phyloP scores from a whole-genome alignment of 1,140 invertebrate species.

The Thereuonema tuberculata region DNA sequence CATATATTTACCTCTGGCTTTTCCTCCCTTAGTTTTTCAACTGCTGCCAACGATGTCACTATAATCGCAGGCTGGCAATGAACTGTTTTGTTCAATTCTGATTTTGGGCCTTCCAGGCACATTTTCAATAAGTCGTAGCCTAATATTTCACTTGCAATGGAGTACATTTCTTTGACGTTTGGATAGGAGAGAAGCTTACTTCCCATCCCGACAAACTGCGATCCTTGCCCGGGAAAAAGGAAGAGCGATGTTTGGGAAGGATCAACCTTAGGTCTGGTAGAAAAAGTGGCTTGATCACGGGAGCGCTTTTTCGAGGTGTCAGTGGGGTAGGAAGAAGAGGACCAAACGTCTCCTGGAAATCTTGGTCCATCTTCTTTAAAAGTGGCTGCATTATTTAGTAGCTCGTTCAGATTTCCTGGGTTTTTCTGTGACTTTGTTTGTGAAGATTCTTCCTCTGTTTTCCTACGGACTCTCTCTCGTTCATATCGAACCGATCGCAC shows the following conservation, averaged over 20 bases:
- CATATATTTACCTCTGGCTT: slow-evolving; percentile 25
- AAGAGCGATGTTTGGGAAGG: slow-evolving; percentile 55
- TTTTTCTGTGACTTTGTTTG: too few relatives aligned
- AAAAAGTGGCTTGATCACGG: slow-evolving; percentile 18
- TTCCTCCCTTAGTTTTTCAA: slow-evolving; percentile 50
- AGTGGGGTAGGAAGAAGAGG: slow-evolving; percentile 1
- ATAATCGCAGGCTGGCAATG: slow-evolving; percentile 79
- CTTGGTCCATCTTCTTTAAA: not conserved
- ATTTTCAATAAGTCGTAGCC: slow-evolving; percentile 74
- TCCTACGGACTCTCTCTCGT: too few relatives aligned
- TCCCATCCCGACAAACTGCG: slow-evolving; percentile 60
- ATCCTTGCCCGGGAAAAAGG: slow-evolving; percentile 79
- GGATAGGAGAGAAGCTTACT: slow-evolving; percentile 57
- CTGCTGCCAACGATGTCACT: slow-evolving; percentile 72
- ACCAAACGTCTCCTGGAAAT: slow-evolving; percentile 4
- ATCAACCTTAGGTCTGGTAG: slow-evolving; percentile 34
- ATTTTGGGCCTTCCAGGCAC: slow-evolving; percentile 69
- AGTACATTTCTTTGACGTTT: slow-evolving; percentile 62
- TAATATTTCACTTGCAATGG: slow-evolving; percentile 69
- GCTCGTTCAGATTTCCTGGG: too few relatives aligned
- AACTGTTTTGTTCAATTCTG: slow-evolving; percentile 59
- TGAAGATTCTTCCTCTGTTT: too few relatives aligned
- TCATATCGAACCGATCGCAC: too few relatives aligned
- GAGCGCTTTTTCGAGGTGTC: too few relatives aligned
- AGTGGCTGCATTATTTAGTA: not conserved